Conservation (phyloP, 2,113 vertebrate species). For the Aegithalos caudatus region DNA sequence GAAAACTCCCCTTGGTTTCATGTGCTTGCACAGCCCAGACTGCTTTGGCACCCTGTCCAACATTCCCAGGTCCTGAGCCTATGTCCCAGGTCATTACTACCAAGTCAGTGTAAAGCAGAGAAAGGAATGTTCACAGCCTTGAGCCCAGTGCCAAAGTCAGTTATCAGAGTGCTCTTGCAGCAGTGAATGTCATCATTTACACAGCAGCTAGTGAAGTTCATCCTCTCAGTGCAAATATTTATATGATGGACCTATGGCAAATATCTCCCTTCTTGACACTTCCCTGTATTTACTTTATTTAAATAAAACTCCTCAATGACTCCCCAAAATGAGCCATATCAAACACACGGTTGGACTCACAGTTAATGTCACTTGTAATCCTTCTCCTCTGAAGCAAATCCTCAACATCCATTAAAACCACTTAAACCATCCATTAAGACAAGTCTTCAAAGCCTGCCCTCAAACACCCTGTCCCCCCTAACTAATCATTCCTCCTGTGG, state of each 20-base stretch:
- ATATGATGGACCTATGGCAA: background rate
- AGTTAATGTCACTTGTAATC: conserved; percentile 23
- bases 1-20: background rate
- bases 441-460: background rate
- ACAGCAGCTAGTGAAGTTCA: conserved; percentile 28
- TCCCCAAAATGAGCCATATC: background rate
- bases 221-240: conserved; percentile 29
- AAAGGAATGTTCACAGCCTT: background rate
- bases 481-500: background rate
- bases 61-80: background rate
- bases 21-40: background rate
- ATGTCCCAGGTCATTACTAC: background rate
- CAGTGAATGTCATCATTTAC: background rate
- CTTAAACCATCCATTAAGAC: conserved; percentile 47
- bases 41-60: background rate
- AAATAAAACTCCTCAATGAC: conserved; percentile 36
- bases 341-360: background rate
- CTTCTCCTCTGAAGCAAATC: conserved; percentile 35
- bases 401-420: conserved; percentile 39
- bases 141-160: background rate
- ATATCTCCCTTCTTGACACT: conserved; percentile 20
- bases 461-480: background rate
- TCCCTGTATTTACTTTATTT: conserved; percentile 29
- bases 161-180: background rate
- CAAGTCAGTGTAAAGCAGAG: background rate